Conservation (phyloP, 2,888 invertebrate species). For the Graphium colonna region DNA sequence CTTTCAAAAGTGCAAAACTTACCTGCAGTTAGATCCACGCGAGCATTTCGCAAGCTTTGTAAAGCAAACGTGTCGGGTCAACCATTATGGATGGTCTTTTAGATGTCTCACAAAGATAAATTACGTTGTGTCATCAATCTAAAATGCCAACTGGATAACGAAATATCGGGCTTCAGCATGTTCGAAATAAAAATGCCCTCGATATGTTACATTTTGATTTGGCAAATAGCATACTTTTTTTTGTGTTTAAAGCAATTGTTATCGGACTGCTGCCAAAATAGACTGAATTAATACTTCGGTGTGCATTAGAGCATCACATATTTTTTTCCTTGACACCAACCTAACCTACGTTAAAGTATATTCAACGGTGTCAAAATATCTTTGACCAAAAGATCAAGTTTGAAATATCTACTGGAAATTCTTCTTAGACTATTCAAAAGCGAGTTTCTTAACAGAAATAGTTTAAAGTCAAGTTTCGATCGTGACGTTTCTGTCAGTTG, state of each 20-base stretch:
- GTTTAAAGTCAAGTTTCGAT: too few species aligned
- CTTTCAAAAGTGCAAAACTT: slow-evolving; percentile 12
- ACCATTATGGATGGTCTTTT: slow-evolving; percentile 41
- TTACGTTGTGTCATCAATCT: slow-evolving; percentile 44
- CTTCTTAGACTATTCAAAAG: too few species aligned
- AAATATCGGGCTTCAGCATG: slow-evolving; percentile 24
- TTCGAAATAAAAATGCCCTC: slow-evolving; percentile 4
- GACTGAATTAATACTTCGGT: slow-evolving; percentile 8
- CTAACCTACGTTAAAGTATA: slow-evolving; percentile 9
- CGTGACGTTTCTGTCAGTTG: too few species aligned
- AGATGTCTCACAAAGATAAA: slow-evolving; percentile 44
- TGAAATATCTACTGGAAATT: not conserved
- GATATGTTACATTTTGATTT: not conserved
- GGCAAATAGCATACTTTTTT: not conserved
- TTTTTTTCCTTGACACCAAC: slow-evolving; percentile 15
- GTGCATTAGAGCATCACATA: slow-evolving; percentile 7
- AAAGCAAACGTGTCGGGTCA: slow-evolving; percentile 38
- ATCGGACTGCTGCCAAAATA: not conserved
- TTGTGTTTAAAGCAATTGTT: not conserved
- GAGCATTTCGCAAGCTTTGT: slow-evolving; percentile 36
- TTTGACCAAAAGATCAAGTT: not conserved
- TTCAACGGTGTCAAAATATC: not conserved
- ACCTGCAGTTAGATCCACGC: slow-evolving; percentile 24
- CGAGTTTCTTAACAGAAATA: too few species aligned
- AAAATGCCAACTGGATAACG: slow-evolving; percentile 38